Base-by-base conservation (phyloP, 1,140 invertebrate species). In the Drosophila burlai region DNA sequence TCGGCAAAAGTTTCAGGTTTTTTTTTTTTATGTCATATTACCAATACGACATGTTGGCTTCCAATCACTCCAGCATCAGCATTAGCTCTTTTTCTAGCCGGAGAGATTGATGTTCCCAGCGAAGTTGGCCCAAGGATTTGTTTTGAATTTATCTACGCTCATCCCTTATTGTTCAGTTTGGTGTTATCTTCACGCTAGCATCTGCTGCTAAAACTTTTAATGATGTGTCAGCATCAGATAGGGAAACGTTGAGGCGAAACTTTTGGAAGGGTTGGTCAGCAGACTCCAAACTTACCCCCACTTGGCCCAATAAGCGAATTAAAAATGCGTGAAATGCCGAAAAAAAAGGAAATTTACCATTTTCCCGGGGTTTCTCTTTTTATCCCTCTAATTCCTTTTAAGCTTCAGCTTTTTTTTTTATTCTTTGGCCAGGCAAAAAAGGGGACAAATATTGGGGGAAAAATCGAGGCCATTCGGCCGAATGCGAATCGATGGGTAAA, bases 21-120 rank as follows among this genome's bases (percentile, higher is more conserved):
- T 45, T 72, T 78, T 67, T 49, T 47, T 49, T 49, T 49, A n/a
- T 47, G 46, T 49, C n/a, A 52, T 47, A 73, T 73, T 81, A 54
- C 77, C 47, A 60, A 81, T 77, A 84, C 81, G 81, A 61, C 81
- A 76, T 69, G 81, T 83, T 76, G 81, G 50, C 81, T 63, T 49
- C 52, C 66, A 72, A 72, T 73, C 69, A 50, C 66, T 72, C 34
- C 31, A 10, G 40, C 15, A 40, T 26, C 42, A 26, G 7, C 29
- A 18, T 42, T 8, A 16, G 42, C 11, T 13, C 4, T 60, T 66
- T 36, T 61, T 38, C 54, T 50, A 72, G 42, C 31, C 31, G 2
- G 11, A 34, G 10, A 72, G 69, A 73, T 73, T 73, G 55, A 73
- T 73, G 67, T 43, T 60, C 2, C 38, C 15, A 40, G 29, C 8